Evolutionary conservation across 2,888 invertebrate species (phyloP), one percentile per base, ranked within the genome.

Genomic region (Drosophila percnosoma): DNA sequence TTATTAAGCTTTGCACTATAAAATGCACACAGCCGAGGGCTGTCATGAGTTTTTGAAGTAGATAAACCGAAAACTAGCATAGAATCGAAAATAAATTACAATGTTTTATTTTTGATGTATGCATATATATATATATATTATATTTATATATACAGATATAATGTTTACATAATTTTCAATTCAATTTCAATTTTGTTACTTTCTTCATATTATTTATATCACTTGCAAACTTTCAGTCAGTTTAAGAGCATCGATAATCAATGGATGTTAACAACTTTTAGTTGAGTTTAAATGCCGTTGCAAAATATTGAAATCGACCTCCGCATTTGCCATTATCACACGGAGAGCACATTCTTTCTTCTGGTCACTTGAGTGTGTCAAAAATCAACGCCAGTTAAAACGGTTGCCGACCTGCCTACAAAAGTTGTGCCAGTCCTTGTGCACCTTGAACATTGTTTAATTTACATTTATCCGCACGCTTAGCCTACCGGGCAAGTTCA

Each of bases 401-500:
- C 73, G 59, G 59, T 57, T 77, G 68, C 64, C 67, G 54, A 15
- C 40, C 76, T 73, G 71, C 36, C 85, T 18, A 54, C 21, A 49
- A 59, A 49, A 59, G 34, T 48, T 51, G 45, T 57, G 29, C 29
- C 34, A 38, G 40, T 33, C 54, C 57, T 59, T 75, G 61, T 52
- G 55, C 53, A 60, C 52, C 87, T 82, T 84, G 79, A 88, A 82
- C 90, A 87, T 85, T 82, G 91, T 92, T 91, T 91, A 91, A 91
- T 92, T 91, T 91, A 90, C 92, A 92, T 91, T 91, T 88, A 91
- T 89, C 84, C 86, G 82, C 75, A 87, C 82, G 84, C 85, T 84
- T 85, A 87, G 82, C 81, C 76, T 77, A 69, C 72, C 70, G 67
- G 77, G 73, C 79, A 75, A 87, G 89, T 87, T 85, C 82, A 87